A percentile compares a stretch with the other conserved stretches of the same genome.
phyloP scores from a whole-genome alignment of 1,140 invertebrate species.

The Drosophila melanogaster region Release_6_plus_ISO1_MT NT_033779.5:17828501-17829000 shows the following conservation, averaged over 20 bases:
- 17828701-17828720: constrained; percentile 55
- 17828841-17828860: constrained; percentile 30
- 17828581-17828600: not conserved
- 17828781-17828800: constrained; percentile 65
- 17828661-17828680: constrained; percentile 25
- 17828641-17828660: constrained; percentile 25
- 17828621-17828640: constrained; percentile 5
- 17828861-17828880: constrained; percentile 77
- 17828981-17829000: constrained; percentile 49
- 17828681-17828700: constrained; percentile 29
- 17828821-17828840: constrained; percentile 59
- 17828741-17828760: constrained; percentile 71
- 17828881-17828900: constrained; percentile 56
- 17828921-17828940: constrained; percentile 41
- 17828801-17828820: constrained; percentile 71
- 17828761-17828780: constrained; percentile 59
- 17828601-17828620: constrained; percentile 12
- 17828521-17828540: not conserved
- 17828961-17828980: constrained; percentile 35
- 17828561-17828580: not conserved
- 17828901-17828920: constrained; percentile 81
- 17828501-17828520: not conserved
- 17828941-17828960: not conserved
- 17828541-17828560: not conserved
- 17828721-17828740: constrained; percentile 69